Base-by-base conservation (phyloP, 2,113 vertebrate species). In the Amia ocellicauda region DNA sequence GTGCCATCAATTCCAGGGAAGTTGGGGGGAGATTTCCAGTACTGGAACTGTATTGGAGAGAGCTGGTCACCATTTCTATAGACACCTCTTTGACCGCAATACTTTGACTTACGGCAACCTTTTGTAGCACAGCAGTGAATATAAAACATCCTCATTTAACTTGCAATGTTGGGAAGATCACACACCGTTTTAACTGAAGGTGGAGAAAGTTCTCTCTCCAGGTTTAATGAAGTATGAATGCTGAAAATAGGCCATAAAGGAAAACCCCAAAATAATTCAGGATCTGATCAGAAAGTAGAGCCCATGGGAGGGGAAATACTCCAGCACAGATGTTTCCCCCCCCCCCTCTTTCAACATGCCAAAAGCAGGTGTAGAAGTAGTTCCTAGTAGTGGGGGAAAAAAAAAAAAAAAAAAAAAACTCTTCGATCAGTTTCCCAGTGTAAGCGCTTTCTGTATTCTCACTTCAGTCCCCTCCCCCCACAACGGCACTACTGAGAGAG, bases 221-320 rank as follows among this genome's bases (percentile, higher is more conserved):
- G n/a, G n/a, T n/a, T n/a, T n/a, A n/a, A n/a, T n/a, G n/a, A n/a
- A n/a, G n/a, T n/a, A n/a, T n/a, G n/a, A n/a, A n/a, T n/a, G n/a
- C n/a, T n/a, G n/a, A n/a, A n/a, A n/a, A n/a, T n/a, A n/a, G n/a
- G n/a, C n/a, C n/a, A n/a, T n/a, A n/a, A n/a, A n/a, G n/a, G n/a
- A n/a, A n/a, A n/a, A n/a, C n/a, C n/a, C n/a, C n/a, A n/a, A n/a
- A n/a, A n/a, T n/a, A n/a, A n/a, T n/a, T n/a, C n/a, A n/a, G n/a
- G n/a, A n/a, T n/a, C n/a, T n/a, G n/a, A n/a, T n/a, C 31, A 54
- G 49, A 10, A 45, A 4, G 36, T 57, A 63, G 49, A 9, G 59
- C 58, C 58, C 63, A 47, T 51, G 70, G 71, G 63, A 70, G 59
- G 51, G 73, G 63, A 78, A 74, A 74, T 74, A 70, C 74, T 70